Percentiles rank a stretch among this genome's conserved stretches.
phyloP scores from a whole-genome alignment of 2,888 invertebrate genomes.

The Exephanes ischioxanthus region DNA sequence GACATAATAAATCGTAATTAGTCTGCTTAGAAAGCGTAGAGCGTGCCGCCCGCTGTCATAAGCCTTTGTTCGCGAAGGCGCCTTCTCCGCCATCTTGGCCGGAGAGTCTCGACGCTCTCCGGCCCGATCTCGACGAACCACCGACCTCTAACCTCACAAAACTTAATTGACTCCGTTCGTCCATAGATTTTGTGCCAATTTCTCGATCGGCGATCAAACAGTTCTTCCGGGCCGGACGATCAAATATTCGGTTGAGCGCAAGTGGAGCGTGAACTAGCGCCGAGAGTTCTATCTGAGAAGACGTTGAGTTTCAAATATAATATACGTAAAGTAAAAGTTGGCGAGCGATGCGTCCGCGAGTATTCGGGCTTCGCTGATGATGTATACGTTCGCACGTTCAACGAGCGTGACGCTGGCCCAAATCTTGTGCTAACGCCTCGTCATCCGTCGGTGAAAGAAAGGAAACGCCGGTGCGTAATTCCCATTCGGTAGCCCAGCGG shows the following conservation, averaged over 20 bases:
- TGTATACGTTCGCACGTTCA: constrained; percentile 33
- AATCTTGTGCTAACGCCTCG: constrained; percentile 55
- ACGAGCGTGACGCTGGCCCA: constrained; percentile 66
- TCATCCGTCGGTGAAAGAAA: constrained; percentile 27
- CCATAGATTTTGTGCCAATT: not conserved
- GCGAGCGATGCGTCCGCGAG: constrained; percentile 20
- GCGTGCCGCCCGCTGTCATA: constrained; percentile 64
- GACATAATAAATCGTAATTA: constrained; percentile 72
- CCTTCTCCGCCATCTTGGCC: constrained; percentile 34
- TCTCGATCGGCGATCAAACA: not conserved
- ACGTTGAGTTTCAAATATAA: constrained; percentile 6
- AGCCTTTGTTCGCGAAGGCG: constrained; percentile 65
- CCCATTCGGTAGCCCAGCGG: not conserved
- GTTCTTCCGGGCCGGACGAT: not conserved
- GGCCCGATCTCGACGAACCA: not conserved
- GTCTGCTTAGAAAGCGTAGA: constrained; percentile 73
- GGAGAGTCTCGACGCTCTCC: constrained; percentile 1
- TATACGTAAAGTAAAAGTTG: constrained; percentile 49
- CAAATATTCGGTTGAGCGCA: constrained; percentile 10
- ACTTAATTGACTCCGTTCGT: not conserved
- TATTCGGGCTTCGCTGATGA: constrained; percentile 46
- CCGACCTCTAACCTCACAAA: not conserved
- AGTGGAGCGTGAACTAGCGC: constrained; percentile 15
- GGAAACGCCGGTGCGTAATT: constrained; percentile 9
- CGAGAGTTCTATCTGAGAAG: not conserved